A percentile compares a stretch with the other conserved stretches of the same genome.
Evolutionary conservation across 2,888 invertebrate genomes (phyloP).

Genomic region (Apodemia zela): DNA sequence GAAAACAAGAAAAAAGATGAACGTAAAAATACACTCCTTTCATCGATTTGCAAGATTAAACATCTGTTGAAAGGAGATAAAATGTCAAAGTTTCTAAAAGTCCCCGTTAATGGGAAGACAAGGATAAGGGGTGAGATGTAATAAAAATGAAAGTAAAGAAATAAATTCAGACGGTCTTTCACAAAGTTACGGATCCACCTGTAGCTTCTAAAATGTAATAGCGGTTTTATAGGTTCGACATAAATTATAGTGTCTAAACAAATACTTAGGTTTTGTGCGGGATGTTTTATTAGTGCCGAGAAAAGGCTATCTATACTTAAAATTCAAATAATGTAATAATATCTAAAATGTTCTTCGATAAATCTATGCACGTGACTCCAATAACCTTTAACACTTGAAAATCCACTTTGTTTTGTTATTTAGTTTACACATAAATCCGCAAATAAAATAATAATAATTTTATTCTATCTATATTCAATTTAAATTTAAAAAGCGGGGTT

Average conservation of each 20-base stretch:
- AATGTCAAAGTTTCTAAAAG: constrained; percentile 5
- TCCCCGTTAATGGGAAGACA: constrained; percentile 5
- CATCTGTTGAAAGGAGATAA: not conserved
- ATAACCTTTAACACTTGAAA: too few species aligned
- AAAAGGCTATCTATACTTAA: too few species aligned
- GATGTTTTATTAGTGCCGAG: too few species aligned
- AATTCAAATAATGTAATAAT: too few species aligned
- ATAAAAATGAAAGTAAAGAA: constrained; percentile 1
- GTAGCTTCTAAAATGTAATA: not conserved
- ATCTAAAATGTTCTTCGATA: too few species aligned
- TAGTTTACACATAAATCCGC: too few species aligned
- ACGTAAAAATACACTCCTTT: not conserved
- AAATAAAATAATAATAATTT: too few species aligned
- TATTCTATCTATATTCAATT: too few species aligned
- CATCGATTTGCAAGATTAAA: constrained; percentile 5
- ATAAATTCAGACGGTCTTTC: not conserved
- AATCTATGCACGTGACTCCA: too few species aligned
- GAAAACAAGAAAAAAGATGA: not conserved
- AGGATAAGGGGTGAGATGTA: not conserved
- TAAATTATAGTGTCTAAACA: not conserved
- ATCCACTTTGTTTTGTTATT: too few species aligned
- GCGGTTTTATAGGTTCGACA: not conserved
- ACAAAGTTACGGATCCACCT: not conserved
- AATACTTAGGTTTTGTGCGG: too few species aligned
- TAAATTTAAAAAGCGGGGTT: too few species aligned